These are phyloP conservation scores for Stegodyphus mimosarum DNA, from an alignment of 1,140 invertebrate genomes.

Conservation along the genomic window DNA sequence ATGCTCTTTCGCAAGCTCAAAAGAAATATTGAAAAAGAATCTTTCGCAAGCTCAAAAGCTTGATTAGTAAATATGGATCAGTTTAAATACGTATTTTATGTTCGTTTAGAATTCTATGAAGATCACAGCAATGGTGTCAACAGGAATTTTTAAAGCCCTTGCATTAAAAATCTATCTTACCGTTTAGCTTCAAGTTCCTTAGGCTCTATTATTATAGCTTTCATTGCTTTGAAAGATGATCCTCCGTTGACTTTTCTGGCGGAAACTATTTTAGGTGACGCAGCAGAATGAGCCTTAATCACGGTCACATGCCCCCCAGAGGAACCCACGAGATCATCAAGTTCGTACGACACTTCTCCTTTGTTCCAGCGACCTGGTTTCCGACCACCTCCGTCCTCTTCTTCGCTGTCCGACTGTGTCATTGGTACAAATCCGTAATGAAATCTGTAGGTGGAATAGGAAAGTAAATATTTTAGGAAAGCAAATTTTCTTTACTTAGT, in stretches of 20 bases:
- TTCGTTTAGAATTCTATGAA: no score
- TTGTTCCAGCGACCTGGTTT: slow-evolving; percentile 18
- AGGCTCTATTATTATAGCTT: slow-evolving; percentile 36
- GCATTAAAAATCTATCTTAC: neutral
- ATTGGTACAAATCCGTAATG: slow-evolving; percentile 19
- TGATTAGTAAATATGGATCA: no score
- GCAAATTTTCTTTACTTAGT: no score
- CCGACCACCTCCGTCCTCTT: slow-evolving; percentile 3
- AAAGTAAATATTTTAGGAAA: no score
- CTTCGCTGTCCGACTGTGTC: slow-evolving; percentile 4
- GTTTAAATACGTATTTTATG: no score
- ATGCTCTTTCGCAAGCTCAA: no score
- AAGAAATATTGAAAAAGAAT: no score
- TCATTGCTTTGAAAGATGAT: slow-evolving; percentile 30
- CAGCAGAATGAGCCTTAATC: slow-evolving; percentile 35
- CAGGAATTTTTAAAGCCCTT: no score
- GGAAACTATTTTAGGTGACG: slow-evolving; percentile 2
- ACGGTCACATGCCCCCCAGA: slow-evolving; percentile 49
- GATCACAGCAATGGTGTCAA: no score
- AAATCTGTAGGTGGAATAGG: slow-evolving; percentile 10
- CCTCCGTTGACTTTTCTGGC: slow-evolving; percentile 33
- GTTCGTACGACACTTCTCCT: slow-evolving; percentile 28
- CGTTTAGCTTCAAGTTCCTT: slow-evolving; percentile 43
- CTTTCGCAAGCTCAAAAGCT: no score
- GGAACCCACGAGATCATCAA: slow-evolving; percentile 38